Evolutionary conservation across 2,113 vertebrate species (phyloP).

Genomic region (Alaudala cheleensis): DNA sequence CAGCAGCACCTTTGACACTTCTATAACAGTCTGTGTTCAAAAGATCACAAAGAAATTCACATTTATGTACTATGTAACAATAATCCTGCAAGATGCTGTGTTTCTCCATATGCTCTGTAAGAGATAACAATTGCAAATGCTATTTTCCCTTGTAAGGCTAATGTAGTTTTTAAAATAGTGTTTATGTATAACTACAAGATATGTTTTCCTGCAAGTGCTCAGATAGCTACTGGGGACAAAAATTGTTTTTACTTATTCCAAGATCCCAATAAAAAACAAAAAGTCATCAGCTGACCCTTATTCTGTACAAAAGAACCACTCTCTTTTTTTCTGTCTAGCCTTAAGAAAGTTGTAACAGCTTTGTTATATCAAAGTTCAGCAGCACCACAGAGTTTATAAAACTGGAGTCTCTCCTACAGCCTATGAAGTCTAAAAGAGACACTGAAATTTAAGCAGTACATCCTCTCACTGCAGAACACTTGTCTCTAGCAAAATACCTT

Average conservation of each 20-base stretch:
- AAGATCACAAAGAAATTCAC: not conserved
- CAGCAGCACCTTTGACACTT: not conserved
- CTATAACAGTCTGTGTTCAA: not conserved
- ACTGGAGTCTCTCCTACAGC: not conserved
- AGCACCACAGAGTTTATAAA: not conserved
- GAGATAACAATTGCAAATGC: slow-evolving; percentile 19
- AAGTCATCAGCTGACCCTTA: not conserved
- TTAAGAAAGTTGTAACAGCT: not conserved
- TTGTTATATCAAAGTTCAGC: not conserved
- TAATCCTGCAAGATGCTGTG: not conserved
- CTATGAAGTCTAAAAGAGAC: not conserved
- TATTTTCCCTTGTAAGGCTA: not conserved
- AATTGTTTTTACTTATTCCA: not conserved
- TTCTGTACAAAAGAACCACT: not conserved
- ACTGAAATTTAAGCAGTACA: not conserved
- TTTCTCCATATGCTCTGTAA: not conserved
- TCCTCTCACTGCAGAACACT: not conserved
- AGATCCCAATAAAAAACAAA: not conserved
- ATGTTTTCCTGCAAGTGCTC: not conserved
- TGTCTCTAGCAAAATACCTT: not conserved
- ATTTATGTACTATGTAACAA: not conserved
- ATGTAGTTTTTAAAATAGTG: not conserved
- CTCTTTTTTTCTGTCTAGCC: not conserved
- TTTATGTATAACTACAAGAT: not conserved
- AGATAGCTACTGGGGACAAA: not conserved